phyloP scores from a whole-genome alignment of 2,888 invertebrate genomes.

The Drosophila neotestacea region DNA sequence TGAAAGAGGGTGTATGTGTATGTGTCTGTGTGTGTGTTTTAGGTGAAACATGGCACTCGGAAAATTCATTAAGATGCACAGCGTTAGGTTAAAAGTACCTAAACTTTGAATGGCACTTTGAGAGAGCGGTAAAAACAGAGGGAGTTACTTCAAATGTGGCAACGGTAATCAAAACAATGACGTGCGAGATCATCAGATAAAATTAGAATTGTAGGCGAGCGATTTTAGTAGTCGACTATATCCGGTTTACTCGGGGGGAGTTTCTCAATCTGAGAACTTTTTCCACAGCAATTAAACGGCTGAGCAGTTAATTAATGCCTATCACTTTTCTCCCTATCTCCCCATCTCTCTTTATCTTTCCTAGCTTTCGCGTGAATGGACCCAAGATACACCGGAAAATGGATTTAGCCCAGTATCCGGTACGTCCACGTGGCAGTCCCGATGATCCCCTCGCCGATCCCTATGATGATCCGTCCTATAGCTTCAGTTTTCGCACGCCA shows the following conservation, averaged over 20 bases:
- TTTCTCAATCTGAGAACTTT: slow-evolving; percentile 37
- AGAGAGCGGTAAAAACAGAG: not conserved
- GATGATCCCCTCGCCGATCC: slow-evolving; percentile 92
- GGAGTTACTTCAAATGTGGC: slow-evolving; percentile 32
- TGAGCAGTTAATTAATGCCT: slow-evolving; percentile 38
- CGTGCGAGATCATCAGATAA: slow-evolving; percentile 63
- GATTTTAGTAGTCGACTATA: slow-evolving; percentile 38
- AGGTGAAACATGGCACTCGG: slow-evolving; percentile 42
- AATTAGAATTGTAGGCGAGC: slow-evolving; percentile 39
- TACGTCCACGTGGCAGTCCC: slow-evolving; percentile 88
- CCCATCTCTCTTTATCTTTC: not conserved
- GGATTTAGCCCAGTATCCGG: slow-evolving; percentile 89
- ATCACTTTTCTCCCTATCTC: not conserved
- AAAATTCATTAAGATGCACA: slow-evolving; percentile 68
- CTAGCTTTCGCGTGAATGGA: slow-evolving; percentile 90
- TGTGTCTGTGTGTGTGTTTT: slow-evolving; percentile 14
- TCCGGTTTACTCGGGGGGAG: slow-evolving; percentile 35
- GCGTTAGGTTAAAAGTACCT: slow-evolving; percentile 39
- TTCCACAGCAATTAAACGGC: slow-evolving; percentile 44
- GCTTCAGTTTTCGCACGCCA: slow-evolving; percentile 89
- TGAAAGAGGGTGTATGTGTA: not conserved
- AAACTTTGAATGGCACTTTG: slow-evolving; percentile 49
- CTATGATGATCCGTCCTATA: slow-evolving; percentile 91
- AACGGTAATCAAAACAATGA: slow-evolving; percentile 63
- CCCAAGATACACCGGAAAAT: slow-evolving; percentile 90